A percentile compares a stretch with the other conserved stretches of the same genome.
These are phyloP conservation scores for Limonius californicus DNA, from an alignment of 1,140 invertebrate genomes.

Conservation along the genomic window DNA sequence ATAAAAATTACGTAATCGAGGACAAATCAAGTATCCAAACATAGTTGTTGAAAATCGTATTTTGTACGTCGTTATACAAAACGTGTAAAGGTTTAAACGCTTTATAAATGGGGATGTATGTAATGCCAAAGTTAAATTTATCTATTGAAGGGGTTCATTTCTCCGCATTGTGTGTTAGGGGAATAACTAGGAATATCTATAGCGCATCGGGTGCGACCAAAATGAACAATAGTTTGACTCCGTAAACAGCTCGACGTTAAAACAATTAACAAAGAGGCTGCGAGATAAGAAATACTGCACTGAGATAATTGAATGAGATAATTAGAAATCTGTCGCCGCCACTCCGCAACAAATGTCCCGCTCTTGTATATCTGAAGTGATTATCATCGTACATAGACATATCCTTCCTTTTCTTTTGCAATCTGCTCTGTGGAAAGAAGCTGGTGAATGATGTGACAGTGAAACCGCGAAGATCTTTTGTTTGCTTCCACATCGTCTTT, in stretches of 20 bases:
- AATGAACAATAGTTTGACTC: slow-evolving; percentile 13
- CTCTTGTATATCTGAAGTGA: slow-evolving; percentile 6
- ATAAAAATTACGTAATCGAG: too few species aligned
- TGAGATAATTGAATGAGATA: slow-evolving; percentile 20
- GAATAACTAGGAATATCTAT: slow-evolving; percentile 7
- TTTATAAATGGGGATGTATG: too few species aligned
- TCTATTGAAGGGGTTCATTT: neutral
- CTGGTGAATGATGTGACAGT: neutral
- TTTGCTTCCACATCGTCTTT: neutral
- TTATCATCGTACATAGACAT: slow-evolving; percentile 4
- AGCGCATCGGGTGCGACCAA: neutral
- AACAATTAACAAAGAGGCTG: slow-evolving; percentile 11
- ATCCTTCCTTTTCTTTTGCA: neutral
- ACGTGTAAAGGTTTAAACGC: too few species aligned
- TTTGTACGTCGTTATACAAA: too few species aligned
- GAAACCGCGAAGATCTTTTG: neutral
- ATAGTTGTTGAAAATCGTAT: too few species aligned
- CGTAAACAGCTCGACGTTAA: slow-evolving; percentile 10
- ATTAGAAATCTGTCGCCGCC: slow-evolving; percentile 17
- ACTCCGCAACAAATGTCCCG: slow-evolving; percentile 15
- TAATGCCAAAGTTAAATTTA: neutral
- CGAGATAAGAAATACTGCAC: slow-evolving; percentile 4
- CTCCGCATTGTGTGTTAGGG: neutral
- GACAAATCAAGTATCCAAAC: too few species aligned
- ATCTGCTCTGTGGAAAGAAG: neutral